phyloP scores from a whole-genome alignment of 2,113 vertebrate genomes.

The Nansenia antarctica region DNA sequence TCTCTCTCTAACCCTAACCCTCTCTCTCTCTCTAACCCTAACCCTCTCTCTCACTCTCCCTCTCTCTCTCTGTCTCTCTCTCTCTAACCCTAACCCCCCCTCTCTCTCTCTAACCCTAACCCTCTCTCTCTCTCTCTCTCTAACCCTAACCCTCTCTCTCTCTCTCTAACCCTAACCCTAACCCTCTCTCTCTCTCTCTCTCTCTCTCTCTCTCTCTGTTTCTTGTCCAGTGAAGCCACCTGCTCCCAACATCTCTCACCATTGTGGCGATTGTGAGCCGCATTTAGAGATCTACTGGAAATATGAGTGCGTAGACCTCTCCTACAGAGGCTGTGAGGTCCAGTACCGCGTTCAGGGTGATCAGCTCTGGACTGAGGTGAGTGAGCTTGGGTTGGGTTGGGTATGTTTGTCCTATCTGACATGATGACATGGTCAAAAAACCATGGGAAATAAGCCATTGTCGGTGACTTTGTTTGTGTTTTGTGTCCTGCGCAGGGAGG shows the following conservation, averaged over 20 bases:
- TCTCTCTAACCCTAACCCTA: not conserved
- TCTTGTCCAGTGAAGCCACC: conserved; percentile 51
- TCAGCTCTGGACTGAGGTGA: conserved; percentile 61
- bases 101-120: not conserved
- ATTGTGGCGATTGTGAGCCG: not conserved
- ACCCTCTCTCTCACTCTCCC: not conserved
- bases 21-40: too few species aligned
- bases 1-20: not conserved
- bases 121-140: not conserved
- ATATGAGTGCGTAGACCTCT: not conserved
- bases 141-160: not conserved
- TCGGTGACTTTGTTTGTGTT: too few species aligned
- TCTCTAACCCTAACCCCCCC: not conserved
- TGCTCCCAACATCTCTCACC: conserved; percentile 24
- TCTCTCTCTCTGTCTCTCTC: not conserved
- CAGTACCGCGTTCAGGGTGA: conserved; percentile 41
- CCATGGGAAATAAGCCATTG: not conserved
- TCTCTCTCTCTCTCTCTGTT: not conserved
- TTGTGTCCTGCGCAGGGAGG: conserved; percentile 17
- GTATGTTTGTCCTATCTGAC: not conserved
- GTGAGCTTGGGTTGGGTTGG: not conserved
- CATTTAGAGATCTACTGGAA: conserved; percentile 56
- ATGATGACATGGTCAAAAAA: not conserved
- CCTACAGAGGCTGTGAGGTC: conserved; percentile 34
- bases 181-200: not conserved